Evolutionary conservation across 1,140 invertebrate genomes (phyloP), one percentile per base, ranked within the genome.

Genomic region (Stenopsyche tienmushanensis): DNA sequence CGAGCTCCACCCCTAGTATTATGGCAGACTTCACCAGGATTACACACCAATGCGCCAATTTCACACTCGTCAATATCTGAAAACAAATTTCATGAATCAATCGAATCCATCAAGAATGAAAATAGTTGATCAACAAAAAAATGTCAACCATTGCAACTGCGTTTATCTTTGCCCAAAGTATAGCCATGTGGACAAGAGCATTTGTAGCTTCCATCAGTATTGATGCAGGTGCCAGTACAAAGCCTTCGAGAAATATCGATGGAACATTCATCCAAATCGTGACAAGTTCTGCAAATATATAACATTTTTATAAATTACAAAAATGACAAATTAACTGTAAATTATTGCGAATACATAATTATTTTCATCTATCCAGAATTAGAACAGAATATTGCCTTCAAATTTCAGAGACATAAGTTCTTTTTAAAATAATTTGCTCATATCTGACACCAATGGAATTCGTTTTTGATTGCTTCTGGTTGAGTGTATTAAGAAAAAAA

Each of bases 151-250:
- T n/a, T 85, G 71, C 92, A 95, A 18, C 86, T 88, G 47, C 86
- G 80, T 17, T 81, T 81, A 72, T 94, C 91, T 3, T 78, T 72
- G 0, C 84, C 83, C 2, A 94, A 78, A 18, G 80, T 83, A 75
- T 96, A 98, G 0, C 95, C 95, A 1, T 84, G 76, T 0, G 95
- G 95, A 79, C 96, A 98, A 9, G 82, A 78, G 77, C 96, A 98
- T 44, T 81, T 80, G 75, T 92, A 98, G 41, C 90, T 92, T 2
- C 96, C 96, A 0, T 88, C 87, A 1, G 87, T 86, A 74, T 98
- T 98, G 5, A 90, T 82, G 75, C 94, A 97, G n/a, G 85, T 81
- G 0, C 94, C 94, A 60, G 90, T 83, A 73, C 94, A 96, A 1
- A 94, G 74, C 53, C 86, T 84, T 53, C 86, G 83, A 69, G 86